Evolutionary conservation across 2,113 vertebrate species (phyloP), one percentile per base, ranked within the genome.

Genomic region (Triplophysa siluroides): DNA sequence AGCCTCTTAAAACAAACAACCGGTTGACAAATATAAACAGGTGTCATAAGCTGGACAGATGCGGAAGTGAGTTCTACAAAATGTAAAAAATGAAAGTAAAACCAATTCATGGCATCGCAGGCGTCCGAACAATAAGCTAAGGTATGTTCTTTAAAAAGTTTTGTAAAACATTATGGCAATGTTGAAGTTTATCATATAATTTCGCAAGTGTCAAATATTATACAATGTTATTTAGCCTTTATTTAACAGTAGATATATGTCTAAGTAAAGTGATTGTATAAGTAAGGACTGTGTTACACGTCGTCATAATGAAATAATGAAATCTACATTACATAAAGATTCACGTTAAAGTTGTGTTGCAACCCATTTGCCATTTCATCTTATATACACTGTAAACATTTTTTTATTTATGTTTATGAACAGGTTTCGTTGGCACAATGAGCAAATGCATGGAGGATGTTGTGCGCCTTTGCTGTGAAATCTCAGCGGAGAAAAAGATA

Each of bases 401-500:
- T 41, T 2, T 41, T 11, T 11, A 8, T 9, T 29, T 14, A 52
- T 52, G 47, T 52, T 6, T 52, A 52, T 52, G 16, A 8, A 21
- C 18, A 21, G 33, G 54, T 58, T n/a, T 58, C 8, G 0, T 9
- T 10, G n/a, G 8, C 19, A 58, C 54, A 29, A 63, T 63, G 61
- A 13, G 3, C 26, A 1, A 2, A 5, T 10, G 2, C 12, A 29
- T 63, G 61, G 19, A 58, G 6, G 54, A 58, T 58, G 19, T 58
- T 8, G 8, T 58, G 54, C n/a, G n/a, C 2, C 54, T 58, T 58
- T 58, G 26, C 21, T 91, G 90, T 83, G 87, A 88, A 0, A 0
- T 97, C 0, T 93, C 95, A 0, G 79, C 78, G 7, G 67, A 89
- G 1, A 88, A 89, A 43, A 88, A 93, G n/a, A 96, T 98, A 88